phyloP scores from a whole-genome alignment of 1,140 invertebrate species.

The Calliopsis andreniformis region DNA sequence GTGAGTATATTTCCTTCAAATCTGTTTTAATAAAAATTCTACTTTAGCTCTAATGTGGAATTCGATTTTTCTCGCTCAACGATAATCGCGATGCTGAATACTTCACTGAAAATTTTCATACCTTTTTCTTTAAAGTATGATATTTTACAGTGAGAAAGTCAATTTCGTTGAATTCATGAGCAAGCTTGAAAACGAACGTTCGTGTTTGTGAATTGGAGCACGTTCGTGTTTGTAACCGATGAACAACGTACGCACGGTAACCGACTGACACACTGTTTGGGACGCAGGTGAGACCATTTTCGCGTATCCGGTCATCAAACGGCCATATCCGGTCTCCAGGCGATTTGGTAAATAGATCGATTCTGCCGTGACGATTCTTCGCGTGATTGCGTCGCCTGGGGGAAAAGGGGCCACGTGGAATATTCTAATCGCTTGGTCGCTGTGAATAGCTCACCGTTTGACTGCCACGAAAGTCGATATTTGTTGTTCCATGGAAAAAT shows the following conservation, averaged over 20 bases:
- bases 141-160: no score
- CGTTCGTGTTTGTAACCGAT: background rate
- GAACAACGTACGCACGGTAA: conserved; percentile 13
- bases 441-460: background rate
- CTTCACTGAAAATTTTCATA: no score
- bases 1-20: no score
- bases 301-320: conserved; percentile 36
- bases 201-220: background rate
- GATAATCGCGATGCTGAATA: no score
- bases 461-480: background rate
- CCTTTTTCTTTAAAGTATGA: no score
- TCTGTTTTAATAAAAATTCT: no score
- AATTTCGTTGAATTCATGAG: background rate
- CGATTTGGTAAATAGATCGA: conserved; percentile 32
- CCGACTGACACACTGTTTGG: conserved; percentile 26
- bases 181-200: conserved; percentile 1
- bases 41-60: no score
- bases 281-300: conserved; percentile 38
- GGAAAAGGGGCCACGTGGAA: background rate
- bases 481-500: conserved; percentile 5
- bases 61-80: no score
- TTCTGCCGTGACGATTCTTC: conserved; percentile 20
- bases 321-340: conserved; percentile 31
- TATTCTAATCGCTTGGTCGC: background rate
- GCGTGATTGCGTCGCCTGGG: background rate